Evolutionary conservation across 30 jellyfish, hydroid and myxozoan species (phyloP), one percentile per base, ranked within the genome.

Genomic region (Phacellophora camtschatica): DNA sequence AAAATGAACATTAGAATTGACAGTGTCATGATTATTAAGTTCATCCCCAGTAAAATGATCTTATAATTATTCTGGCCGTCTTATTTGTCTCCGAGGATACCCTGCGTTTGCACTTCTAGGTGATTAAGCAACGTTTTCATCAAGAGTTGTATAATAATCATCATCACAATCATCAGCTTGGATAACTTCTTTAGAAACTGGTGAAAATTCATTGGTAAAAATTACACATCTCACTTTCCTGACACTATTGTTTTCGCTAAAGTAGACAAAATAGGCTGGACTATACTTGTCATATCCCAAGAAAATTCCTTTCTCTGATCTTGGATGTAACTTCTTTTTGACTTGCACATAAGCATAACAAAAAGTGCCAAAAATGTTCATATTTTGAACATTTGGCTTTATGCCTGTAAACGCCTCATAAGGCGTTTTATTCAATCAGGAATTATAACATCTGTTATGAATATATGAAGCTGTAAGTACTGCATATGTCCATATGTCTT

Each of bases 401-500:
- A n/a, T n/a, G 39, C 93, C 93, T 5, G 85, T 69, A 69, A 81
- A 50, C 13, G 87, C 87, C 39, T 54, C 65, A 35, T 23, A 35
- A 31, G 87, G 64, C 30, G 87, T 74, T 42, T 29, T 74, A 37
- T 57, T 77, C 55, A 56, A 20, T 37, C 87, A 32, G n/a, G 25
- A 35, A 49, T 48, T 68, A 56, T 68, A 77, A 37, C 71, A 77
- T 46, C 71, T 59, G 42, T 62, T 77, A 25, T 95, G 34, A 51
- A 88, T 45, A 42, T 85, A 61, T 51, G 65, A 48, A 11, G 96
- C 97, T 3, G 82, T 67, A 92, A 71, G 72, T 35, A 82, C 85
- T 0, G 97, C 91, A 64, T 89, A 89, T 18, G 83, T 58, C 97
- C 97, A 89, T n/a, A 89, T 57, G 39, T 46, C 42, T 65, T 89